phyloP scores from a whole-genome alignment of 1,140 invertebrate species.

The Babylonia areolata region DNA sequence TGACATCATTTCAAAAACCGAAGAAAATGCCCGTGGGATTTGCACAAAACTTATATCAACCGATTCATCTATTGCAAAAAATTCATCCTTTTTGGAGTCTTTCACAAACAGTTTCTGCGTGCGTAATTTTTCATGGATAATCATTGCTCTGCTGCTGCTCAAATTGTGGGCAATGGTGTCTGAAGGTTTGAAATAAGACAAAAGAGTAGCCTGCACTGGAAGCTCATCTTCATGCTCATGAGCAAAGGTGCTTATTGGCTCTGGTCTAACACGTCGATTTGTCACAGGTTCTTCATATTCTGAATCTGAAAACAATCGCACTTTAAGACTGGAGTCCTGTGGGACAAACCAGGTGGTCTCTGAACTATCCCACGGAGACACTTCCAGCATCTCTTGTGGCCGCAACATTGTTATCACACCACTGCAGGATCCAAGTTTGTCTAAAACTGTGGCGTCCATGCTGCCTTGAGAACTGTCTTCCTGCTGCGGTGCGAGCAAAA shows the following conservation, averaged over 20 bases:
- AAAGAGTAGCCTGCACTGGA: slow-evolving; percentile 36
- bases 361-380: slow-evolving; percentile 44
- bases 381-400: slow-evolving; percentile 33
- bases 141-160: slow-evolving; percentile 29
- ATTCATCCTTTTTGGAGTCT: slow-evolving; percentile 37
- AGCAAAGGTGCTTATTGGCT: slow-evolving; percentile 25
- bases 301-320: slow-evolving; percentile 10
- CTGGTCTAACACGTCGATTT: slow-evolving; percentile 11
- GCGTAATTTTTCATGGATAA: slow-evolving; percentile 35
- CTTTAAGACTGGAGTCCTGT: slow-evolving; percentile 35
- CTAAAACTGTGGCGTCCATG: background rate
- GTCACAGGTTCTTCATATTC: slow-evolving; percentile 51
- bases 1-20: slow-evolving; percentile 44
- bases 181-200: slow-evolving; percentile 19
- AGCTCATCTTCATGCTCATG: slow-evolving; percentile 38
- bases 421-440: slow-evolving; percentile 31
- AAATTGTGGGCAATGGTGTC: slow-evolving; percentile 12
- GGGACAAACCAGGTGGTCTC: slow-evolving; percentile 43
- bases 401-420: slow-evolving; percentile 43
- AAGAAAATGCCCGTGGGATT: slow-evolving; percentile 47
- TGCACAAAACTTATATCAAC: slow-evolving; percentile 42
- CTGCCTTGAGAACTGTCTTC: too few species aligned
- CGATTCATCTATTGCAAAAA: slow-evolving; percentile 38
- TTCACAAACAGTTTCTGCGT: slow-evolving; percentile 38
- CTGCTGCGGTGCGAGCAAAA: slow-evolving; percentile 25